These are phyloP conservation scores for Lophura nycthemera DNA, from an alignment of 2,113 vertebrate genomes.

Conservation along the genomic window DNA sequence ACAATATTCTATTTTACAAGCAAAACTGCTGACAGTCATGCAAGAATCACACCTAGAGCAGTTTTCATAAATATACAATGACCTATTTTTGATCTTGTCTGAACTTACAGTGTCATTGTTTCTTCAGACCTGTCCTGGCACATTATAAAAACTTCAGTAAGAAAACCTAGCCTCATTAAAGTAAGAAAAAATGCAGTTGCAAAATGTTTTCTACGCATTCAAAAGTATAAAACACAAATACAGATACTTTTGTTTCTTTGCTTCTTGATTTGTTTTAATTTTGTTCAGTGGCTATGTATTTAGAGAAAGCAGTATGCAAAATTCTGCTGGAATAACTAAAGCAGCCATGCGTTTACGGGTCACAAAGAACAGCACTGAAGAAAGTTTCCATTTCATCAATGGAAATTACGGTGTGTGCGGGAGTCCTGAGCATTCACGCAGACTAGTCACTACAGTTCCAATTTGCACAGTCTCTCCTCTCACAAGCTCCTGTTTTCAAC, in stretches of 20 bases:
- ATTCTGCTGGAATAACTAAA: neutral
- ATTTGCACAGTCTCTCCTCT: neutral
- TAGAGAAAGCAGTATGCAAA: neutral
- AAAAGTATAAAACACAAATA: neutral
- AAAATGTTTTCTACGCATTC: neutral
- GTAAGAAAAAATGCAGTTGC: neutral
- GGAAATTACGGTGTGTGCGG: neutral
- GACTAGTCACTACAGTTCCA: neutral
- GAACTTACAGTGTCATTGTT: neutral
- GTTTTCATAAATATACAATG: neutral
- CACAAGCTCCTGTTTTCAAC: neutral
- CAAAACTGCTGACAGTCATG: neutral
- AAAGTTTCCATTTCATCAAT: neutral
- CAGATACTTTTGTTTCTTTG: neutral
- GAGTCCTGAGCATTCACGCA: neutral
- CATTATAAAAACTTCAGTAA: neutral
- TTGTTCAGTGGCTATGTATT: neutral
- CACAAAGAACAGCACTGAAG: neutral
- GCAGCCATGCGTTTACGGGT: neutral
- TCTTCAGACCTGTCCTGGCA: neutral
- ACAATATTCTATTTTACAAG: neutral
- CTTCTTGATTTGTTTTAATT: neutral
- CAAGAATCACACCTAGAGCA: neutral
- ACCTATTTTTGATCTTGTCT: neutral
- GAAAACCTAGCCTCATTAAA: neutral